phyloP scores from a whole-genome alignment of 1,140 invertebrate species.

The Drosophila willistoni region DNA sequence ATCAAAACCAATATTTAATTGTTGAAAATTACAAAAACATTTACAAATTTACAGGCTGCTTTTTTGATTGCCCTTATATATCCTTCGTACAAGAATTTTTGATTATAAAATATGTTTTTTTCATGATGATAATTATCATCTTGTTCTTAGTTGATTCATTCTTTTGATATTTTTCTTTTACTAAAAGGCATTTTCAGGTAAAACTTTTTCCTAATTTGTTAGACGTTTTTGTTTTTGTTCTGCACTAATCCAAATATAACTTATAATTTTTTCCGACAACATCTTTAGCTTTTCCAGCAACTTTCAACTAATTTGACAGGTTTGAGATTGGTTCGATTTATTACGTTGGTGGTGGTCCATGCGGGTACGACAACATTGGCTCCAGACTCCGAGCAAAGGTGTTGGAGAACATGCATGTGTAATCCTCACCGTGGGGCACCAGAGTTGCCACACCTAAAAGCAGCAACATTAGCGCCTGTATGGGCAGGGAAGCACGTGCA shows the following conservation, averaged over 20 bases:
- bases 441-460: constrained; percentile 94
- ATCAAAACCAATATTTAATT: constrained; percentile 54
- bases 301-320: constrained; percentile 15
- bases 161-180: constrained; percentile 20
- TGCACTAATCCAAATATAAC: constrained; percentile 64
- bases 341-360: constrained; percentile 95
- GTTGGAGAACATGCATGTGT: constrained; percentile 92
- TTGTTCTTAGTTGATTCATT: background rate
- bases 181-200: constrained; percentile 55
- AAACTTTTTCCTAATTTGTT: background rate
- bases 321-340: constrained; percentile 8
- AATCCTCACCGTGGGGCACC: constrained; percentile 93
- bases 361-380: constrained; percentile 93
- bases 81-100: constrained; percentile 57
- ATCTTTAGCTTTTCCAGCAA: background rate
- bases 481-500: constrained; percentile 93
- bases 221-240: constrained; percentile 19
- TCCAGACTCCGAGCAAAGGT: constrained; percentile 91
- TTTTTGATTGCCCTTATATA: constrained; percentile 21
- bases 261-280: constrained; percentile 10
- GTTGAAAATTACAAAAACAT: constrained; percentile 67
- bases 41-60: constrained; percentile 49
- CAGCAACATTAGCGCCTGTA: constrained; percentile 94
- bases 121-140: background rate
- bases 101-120: constrained; percentile 26